Base-by-base conservation (phyloP, 30 jellyfish, hydroid and myxozoan species). In the Nemopilema nomurai region DNA sequence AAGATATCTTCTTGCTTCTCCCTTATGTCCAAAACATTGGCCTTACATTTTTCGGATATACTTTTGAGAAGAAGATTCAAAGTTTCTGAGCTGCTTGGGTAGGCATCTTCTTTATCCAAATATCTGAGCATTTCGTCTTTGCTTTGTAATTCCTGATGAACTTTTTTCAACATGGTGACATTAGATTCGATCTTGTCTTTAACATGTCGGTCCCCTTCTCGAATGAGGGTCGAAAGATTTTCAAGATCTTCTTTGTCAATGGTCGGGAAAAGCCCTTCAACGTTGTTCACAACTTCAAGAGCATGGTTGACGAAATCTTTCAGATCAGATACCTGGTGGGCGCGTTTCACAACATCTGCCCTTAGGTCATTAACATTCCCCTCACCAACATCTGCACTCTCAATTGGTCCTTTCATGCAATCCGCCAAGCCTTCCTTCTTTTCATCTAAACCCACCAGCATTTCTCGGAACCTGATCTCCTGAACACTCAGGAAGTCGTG, bases 401-500 rank as follows among this genome's bases (percentile, higher is more conserved):
- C 21, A 16, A 18, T 69, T 13, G 32, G 8, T 6, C 30, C 30
- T 3, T 68, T 73, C 21, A 57, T 23, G 73, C 89, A 63, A 18
- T 65, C 73, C 52, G 49, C 28, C 16, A 79, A 65, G 4, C 4
- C 41, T 13, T 33, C 52, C 1, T 9, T 9, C 18, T 64, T 62
- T 62, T 41, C 16, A 1, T 29, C 31, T 63, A 79, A 63, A 22
- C 65, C 24, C 6, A 1, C 62, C n/a, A 28, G 68, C 74, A 66
- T 79, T 3, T 66, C 89, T 67, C 68, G 74, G 30, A 79, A 66
- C 33, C 33, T 79, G 20, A 79, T 57, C 32, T 79, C 74, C 33
- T 32, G 62, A 13, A 79, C 23, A 29, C 30, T 65, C 73, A 79
- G 49, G 53, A 65, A 65, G 65, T 79, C 89, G 28, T 79, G 89